Evolutionary conservation across 2,797 vertebrate species (phyloP), one percentile per base, ranked within the genome.

Genomic region (Bradypodion pumilum): DNA sequence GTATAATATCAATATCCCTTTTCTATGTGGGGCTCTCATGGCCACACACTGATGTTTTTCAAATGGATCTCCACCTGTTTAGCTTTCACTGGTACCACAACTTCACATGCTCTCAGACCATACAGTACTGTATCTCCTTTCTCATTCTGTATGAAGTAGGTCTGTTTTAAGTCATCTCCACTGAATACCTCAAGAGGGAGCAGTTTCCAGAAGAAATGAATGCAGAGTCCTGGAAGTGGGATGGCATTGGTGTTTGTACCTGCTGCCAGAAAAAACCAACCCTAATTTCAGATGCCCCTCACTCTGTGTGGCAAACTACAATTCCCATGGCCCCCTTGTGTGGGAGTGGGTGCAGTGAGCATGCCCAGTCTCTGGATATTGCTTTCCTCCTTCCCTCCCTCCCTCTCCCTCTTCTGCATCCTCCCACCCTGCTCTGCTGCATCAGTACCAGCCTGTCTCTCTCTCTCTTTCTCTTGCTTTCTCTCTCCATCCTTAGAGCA

Each of bases 361-460:
- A 81, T 85, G 84, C 70, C 52, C 81, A 80, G 81, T 52, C 66
- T 80, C 59, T 15, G 3, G 9, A 25, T 42, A 70, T 63, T n/a
- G 77, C 72, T 52, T 37, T 72, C 46, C 77, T 63, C 40, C 52
- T 69, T 74, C 40, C 44, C 29, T n/a, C 16, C 37, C 44, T 29
- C 32, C 10, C 35, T 29, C 37, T 23, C 35, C 3, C 40, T 49
- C 52, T 29, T 23, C 77, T 65, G 62, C 46, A 74, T 32, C 85
- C 8, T 29, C 32, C 59, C 32, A 10, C 3, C 70, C 15, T 40
- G 37, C n/a, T 76, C 44, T 27, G 52, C 79, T 81, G 66, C 84
- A 69, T 62, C 85, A 91, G 89, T 92, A 92, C 21, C 81, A 77
- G 32, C 77, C 81, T n/a, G n/a, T 75, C 73, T 56, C 52, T 56